Evolutionary conservation across 2,888 invertebrate genomes (phyloP), one percentile per base, ranked within the genome.

Genomic region (Aquatica leii): DNA sequence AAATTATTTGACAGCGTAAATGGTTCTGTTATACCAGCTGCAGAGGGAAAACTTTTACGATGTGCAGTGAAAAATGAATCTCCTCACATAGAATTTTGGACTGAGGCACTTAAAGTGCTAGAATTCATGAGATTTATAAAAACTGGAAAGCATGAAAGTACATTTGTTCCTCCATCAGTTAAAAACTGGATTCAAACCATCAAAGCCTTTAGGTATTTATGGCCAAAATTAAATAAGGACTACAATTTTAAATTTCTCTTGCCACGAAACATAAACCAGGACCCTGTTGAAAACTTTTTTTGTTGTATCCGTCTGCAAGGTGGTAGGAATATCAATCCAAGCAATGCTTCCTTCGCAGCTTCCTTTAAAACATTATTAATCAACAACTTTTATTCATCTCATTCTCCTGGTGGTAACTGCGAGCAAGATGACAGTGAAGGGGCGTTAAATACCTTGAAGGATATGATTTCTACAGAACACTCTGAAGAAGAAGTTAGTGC

Each of bases 321-420:
- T 6, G 34, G 6, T 31, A 5, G 34, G 9, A 31, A 31, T 31
- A 31, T 31, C 9, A 31, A 31, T 9, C 34, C 34, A 21, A 62
- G 58, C 6, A 51, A 48, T n/a, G n/a, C 20, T 9, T 34, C 61
- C 9, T 68, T 69, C 52, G 43, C 46, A 21, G 11, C 21, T 31
- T 63, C 68, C 1, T 64, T 60, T 51, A 70, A 68, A 59, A 52
- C 54, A 2, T 59, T 69, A 48, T 15, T 69, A 14, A n/a, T 70
- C 5, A 69, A 69, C 31, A 69, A 68, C 35, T 68, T 67, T 40
- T 43, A 54, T 35, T 41, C 66, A 1, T 11, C 40, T n/a, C 69
- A 69, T 62, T 64, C n/a, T n/a, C n/a, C n/a, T 3, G 46, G n/a
- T n/a, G n/a, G 2, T 11, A 46, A 46, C 11, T 46, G 46, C 17